Evolutionary conservation across 2,113 vertebrate genomes (phyloP), one percentile per base, ranked within the genome.

Genomic region (Oreochromis aureus): DNA sequence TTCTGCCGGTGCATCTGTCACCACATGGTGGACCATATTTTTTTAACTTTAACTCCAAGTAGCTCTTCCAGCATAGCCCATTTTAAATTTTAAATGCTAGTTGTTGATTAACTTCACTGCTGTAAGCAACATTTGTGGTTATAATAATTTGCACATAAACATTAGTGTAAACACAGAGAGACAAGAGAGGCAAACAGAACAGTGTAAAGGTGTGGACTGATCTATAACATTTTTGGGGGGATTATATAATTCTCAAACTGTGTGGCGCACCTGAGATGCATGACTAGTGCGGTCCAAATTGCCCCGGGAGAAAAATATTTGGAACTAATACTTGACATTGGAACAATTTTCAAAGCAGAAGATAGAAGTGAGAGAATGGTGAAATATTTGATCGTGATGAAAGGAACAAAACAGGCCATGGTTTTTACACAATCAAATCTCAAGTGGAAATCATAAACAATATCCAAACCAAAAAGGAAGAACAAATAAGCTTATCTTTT

Each of bases 271-370:
- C 69, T 30, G 22, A 48, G 22, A 48, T 46, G 41, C 71, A 30
- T 76, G 9, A 48, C 24, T 30, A 48, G 15, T 48, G 15, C 1
- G 2, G 24, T 30, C 41, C 41, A 46, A 48, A 30, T 30, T 4
- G 2, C 0, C 39, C 10, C 2, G 1, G 63, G 22, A 69, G 36
- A 71, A 10, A 71, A 44, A 44, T 48, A 46, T 73, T 27, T 48
- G 41, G 8, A 73, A 48, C 39, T 73, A 48, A 30, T 73, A 46
- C 19, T 27, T 48, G 9, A 19, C 41, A 48, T 30, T 48, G 41
- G 15, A 76, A 76, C 24, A 76, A 48, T 48, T 18, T 48, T 76
- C 69, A 76, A 10, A 48, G 9, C 69, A 48, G 69, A 48, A 27
- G 22, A 76, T 30, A 48, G 15, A 11, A 76, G 48, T 48, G 41